phyloP scores from a whole-genome alignment of 2,113 vertebrate genomes.

The Vidua macroura region DNA sequence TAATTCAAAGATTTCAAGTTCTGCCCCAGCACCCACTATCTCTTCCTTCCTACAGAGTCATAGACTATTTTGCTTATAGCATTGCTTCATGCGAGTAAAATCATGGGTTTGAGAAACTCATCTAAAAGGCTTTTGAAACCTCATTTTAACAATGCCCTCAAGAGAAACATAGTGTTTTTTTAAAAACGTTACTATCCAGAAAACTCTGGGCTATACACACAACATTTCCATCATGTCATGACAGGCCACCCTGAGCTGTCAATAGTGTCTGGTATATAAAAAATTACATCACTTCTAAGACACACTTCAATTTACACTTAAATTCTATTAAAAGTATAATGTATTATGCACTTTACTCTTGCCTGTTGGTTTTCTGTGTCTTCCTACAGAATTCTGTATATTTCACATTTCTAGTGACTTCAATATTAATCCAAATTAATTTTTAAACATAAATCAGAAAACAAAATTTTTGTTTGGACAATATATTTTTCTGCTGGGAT shows the following conservation, averaged over 20 bases:
- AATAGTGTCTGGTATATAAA: constrained; percentile 14
- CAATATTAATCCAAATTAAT: neutral
- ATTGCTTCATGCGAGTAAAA: neutral
- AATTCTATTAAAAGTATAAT: neutral
- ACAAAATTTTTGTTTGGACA: neutral
- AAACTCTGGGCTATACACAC: neutral
- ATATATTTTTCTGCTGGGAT: neutral
- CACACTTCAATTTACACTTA: constrained; percentile 4
- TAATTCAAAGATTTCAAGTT: neutral
- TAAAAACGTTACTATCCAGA: neutral
- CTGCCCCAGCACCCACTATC: neutral
- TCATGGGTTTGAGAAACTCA: neutral
- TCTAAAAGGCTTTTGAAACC: constrained; percentile 6
- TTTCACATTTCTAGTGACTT: constrained; percentile 27
- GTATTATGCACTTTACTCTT: neutral
- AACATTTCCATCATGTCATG: constrained; percentile 8
- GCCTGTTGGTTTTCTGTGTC: neutral
- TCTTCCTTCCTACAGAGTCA: neutral
- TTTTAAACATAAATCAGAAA: neutral
- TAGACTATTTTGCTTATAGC: neutral
- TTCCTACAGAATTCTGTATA: neutral
- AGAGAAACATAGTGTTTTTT: constrained; percentile 23
- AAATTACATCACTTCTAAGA: constrained; percentile 8
- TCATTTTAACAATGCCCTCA: neutral
- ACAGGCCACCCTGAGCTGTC: neutral